Conservation (phyloP, 1,140 invertebrate species). For the Drosophila carrolli region DNA sequence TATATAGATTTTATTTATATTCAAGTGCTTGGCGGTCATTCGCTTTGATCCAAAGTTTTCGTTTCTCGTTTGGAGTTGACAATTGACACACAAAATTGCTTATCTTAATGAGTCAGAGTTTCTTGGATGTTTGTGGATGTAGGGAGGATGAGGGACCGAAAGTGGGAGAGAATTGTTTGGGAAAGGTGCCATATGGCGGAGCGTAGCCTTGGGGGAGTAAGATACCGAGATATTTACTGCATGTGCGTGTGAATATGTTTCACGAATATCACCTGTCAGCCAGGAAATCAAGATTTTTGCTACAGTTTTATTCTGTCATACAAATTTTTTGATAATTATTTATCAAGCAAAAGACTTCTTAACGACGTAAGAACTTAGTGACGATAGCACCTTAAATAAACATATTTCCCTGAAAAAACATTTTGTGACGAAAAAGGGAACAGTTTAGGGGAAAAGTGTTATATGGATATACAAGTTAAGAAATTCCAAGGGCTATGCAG, state of each 20-base stretch:
- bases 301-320: constrained; percentile 4
- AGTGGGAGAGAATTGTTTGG: constrained; percentile 43
- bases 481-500: too few relatives aligned
- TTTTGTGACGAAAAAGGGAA: too few relatives aligned
- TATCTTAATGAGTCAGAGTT: constrained; percentile 74
- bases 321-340: neutral
- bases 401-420: too few relatives aligned
- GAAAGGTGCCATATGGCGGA: constrained; percentile 56
- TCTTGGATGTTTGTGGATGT: neutral
- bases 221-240: constrained; percentile 37
- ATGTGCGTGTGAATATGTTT: constrained; percentile 32
- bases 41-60: constrained; percentile 50
- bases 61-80: constrained; percentile 59
- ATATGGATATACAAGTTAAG: too few relatives aligned
- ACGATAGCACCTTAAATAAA: too few relatives aligned
- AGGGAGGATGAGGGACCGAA: constrained; percentile 1
- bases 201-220: constrained; percentile 31
- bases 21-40: constrained; percentile 46
- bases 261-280: constrained; percentile 33
- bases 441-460: too few relatives aligned
- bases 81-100: constrained; percentile 76
- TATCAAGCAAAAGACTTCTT: too few relatives aligned
- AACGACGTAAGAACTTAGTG: too few relatives aligned
- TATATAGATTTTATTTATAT: constrained; percentile 59
- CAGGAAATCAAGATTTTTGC: constrained; percentile 20